Base-by-base conservation (phyloP, 2,797 vertebrate species). In the Avahi laniger region DNA sequence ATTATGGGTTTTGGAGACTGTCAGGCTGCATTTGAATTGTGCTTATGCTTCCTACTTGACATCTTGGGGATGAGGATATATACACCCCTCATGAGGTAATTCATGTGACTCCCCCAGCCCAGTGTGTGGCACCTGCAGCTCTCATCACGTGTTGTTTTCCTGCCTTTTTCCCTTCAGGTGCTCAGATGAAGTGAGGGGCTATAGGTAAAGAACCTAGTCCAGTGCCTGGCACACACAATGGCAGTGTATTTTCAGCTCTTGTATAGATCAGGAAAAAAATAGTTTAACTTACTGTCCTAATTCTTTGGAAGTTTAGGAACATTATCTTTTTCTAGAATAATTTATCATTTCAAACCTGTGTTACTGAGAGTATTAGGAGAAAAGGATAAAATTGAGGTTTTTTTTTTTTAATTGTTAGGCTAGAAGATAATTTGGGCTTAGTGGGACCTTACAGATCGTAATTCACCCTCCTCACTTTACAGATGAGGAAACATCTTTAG, bases 221-320 rank as follows among this genome's bases (percentile, higher is more conserved):
- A 76, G 46, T 78, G 22, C 46, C 87, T 76, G 52, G 43, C 1
- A 33, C 22, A 65, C 33, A 70, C 13, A 5, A 73, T 63, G 48
- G 8, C 26, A 57, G 15, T 81, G 8, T 78, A 41, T 84, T 92
- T 97, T 88, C n/a, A 87, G 72, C 54, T 79, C 48, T 92, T 95
- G 81, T 46, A 69, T 46, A 81, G 73, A 81, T 38, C 10, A 88
- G 43, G 38, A 86, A 75, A 93, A 92, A 93, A 35, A 17, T 46
- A 78, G 18, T 70, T 82, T 75, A 38, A 38, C 5, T 84, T 94
- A 48, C 3, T 3, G 46, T 73, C 13, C 7, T 33, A 89, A n/a
- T 80, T n/a, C 10, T 85, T 70, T 83, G 13, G 52, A 79, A 96
- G 5, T 90, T 92, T 78, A 90, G 65, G 81, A 65, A 59, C 15